Percentiles rank a stretch among this genome's conserved stretches.
Conservation (phyloP, 2,888 invertebrate species). For the Sepiola atlantica region DNA sequence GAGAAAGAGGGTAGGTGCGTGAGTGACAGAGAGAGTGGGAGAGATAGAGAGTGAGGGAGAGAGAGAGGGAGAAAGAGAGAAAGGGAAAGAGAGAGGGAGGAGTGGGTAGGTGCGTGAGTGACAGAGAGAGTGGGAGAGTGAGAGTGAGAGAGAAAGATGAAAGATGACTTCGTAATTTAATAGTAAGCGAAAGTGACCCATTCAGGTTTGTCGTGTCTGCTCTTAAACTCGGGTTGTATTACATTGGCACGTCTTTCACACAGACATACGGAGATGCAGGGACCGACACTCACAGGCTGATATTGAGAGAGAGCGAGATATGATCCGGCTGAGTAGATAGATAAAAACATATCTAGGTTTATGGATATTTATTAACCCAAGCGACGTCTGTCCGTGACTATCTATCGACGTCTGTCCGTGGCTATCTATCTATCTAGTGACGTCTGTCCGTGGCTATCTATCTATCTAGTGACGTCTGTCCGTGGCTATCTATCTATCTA, state of each 20-base stretch:
- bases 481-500: too few relatives aligned
- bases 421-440: too few relatives aligned
- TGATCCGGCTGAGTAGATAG: neutral
- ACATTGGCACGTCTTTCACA: neutral
- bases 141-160: neutral
- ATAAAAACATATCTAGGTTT: neutral
- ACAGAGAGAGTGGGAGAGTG: neutral
- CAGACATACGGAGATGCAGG: neutral
- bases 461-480: too few relatives aligned
- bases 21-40: neutral
- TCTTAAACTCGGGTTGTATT: too few relatives aligned
- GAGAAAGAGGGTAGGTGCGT: neutral
- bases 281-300: neutral
- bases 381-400: too few relatives aligned
- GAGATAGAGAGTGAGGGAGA: neutral
- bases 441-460: too few relatives aligned
- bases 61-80: neutral
- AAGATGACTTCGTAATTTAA: neutral
- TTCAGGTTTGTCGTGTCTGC: too few relatives aligned
- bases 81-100: neutral
- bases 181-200: neutral
- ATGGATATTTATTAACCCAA: neutral
- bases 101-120: too few relatives aligned
- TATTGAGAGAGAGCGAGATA: neutral
- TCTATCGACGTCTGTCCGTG: too few relatives aligned